Evolutionary conservation across 2,113 vertebrate species (phyloP).

Genomic region (Labrus mixtus): DNA sequence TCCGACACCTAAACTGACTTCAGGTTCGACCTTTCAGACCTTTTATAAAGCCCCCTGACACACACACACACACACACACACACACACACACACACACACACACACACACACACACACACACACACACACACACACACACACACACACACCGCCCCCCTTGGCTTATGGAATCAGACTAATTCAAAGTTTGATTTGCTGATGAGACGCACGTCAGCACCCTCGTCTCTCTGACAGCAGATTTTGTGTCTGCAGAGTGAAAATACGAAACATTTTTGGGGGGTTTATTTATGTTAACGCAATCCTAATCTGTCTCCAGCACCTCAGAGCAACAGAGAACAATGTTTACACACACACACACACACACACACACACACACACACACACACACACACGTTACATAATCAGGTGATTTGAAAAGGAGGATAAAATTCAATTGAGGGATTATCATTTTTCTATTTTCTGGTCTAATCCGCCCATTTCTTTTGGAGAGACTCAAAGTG

Average conservation of each 20-base stretch:
- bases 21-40: conserved; percentile 44
- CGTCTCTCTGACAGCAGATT: conserved; percentile 46
- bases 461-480: conserved; percentile 46
- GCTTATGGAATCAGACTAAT: conserved; percentile 19
- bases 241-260: conserved; percentile 20
- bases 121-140: conserved; percentile 36
- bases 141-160: conserved; percentile 33
- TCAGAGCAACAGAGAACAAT: not conserved
- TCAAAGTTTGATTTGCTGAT: conserved; percentile 54
- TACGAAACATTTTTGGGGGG: conserved; percentile 13
- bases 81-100: conserved; percentile 44
- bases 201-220: conserved; percentile 49
- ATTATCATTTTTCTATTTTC: conserved; percentile 57
- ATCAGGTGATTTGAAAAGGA: conserved; percentile 58
- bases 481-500: conserved; percentile 37
- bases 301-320: conserved; percentile 8
- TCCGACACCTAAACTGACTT: conserved; percentile 40
- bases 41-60: conserved; percentile 57
- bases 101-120: conserved; percentile 40
- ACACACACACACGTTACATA: conserved; percentile 47
- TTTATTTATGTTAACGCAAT: conserved; percentile 46
- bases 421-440: conserved; percentile 60
- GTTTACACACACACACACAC: conserved; percentile 18
- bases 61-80: conserved; percentile 42
- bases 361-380: not conserved